Base-by-base conservation (phyloP, 2,888 invertebrate species). In the Cetonia aurata region DNA sequence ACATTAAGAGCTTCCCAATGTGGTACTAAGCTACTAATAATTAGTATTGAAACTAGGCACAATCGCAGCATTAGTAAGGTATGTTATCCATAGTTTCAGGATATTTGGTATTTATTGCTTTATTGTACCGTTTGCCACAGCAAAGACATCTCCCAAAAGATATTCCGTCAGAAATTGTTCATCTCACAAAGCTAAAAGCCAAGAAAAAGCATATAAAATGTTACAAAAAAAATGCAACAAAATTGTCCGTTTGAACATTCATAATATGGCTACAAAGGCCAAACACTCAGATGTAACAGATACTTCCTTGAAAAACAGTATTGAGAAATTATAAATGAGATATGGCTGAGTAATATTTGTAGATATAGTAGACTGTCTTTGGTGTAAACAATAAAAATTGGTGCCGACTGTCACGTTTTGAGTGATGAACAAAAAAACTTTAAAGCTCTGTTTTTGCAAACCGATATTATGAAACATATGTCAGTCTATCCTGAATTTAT, bases 401-500 rank as follows among this genome's bases (percentile, higher is more conserved):
- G 56, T n/a, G 55, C 55, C 42, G 55, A 67, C 17, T 67, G 67
- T 44, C 55, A 67, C 56, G 17, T 67, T 67, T 53, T 67, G 55
- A 67, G 56, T 44, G 55, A 67, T 41, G 55, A 67, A 55, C 42
- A 53, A 44, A 67, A 67, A 3, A 67, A 55, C 67, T 72, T 59
- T 17, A 74, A 73, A 53, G 73, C 70, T 4, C 33, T 74, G 10
- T 67, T 74, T 33, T 73, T 73, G 12, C 57, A 55, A 25, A 73
- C 68, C 3, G 1, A 15, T 19, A 25, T 41, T 6, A 74, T 74
- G 75, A 66, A 68, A 72, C 55, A 71, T 8, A 73, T 74, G 71
- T 52, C 68, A 6, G 68, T 72, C 10, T 73, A 68, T 44, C 73
- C 75, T 1, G 73, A 75, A 52, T 74, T 73, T 56, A 15, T 74